Evolutionary conservation across 2,113 vertebrate genomes (phyloP), one percentile per base, ranked within the genome.

Genomic region (Notothenia rossii): DNA sequence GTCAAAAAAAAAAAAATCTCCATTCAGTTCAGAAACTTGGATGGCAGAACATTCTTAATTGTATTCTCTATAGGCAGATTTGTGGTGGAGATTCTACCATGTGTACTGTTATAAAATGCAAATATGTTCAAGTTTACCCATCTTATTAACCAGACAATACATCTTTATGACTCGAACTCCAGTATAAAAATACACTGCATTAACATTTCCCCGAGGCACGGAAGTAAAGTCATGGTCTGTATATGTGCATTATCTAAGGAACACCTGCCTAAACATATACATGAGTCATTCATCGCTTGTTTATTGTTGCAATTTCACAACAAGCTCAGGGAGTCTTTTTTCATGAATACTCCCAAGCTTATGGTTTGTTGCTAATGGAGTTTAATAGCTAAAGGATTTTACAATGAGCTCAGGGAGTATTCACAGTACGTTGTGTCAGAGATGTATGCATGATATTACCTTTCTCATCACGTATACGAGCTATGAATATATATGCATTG

Each of bases 341-440:
- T 40, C 17, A 4, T 17, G 60, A 60, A 77, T 33, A 67, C 15
- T 84, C 69, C 40, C 46, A 20, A 66, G 63, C 9, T 76, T 40
- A 33, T 56, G 66, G 45, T 77, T 79, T 66, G 49, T 14, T 60
- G 36, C 53, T 65, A 43, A 79, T 87, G 73, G 36, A 63, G 10
- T 53, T 71, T 82, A 82, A 69, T 78, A 55, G 58, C 45, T 54
- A 56, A 78, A 75, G 69, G 6, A 45, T 81, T 84, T 79, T 51
- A 61, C 46, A 22, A 20, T 53, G 50, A 70, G 84, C 73, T 68
- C n/a, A 43, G 48, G 66, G 48, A 79, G 29, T 65, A 51, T 43
- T 60, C n/a, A 14, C 6, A 1, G 22, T 72, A n/a, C 49, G 5
- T 20, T 63, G 13, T n/a, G 46, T 46, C 18, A 56, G 55, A 79